These are phyloP conservation scores for Phodopus roborovskii DNA, from an alignment of 2,113 vertebrate species.

Conservation along the genomic window DNA sequence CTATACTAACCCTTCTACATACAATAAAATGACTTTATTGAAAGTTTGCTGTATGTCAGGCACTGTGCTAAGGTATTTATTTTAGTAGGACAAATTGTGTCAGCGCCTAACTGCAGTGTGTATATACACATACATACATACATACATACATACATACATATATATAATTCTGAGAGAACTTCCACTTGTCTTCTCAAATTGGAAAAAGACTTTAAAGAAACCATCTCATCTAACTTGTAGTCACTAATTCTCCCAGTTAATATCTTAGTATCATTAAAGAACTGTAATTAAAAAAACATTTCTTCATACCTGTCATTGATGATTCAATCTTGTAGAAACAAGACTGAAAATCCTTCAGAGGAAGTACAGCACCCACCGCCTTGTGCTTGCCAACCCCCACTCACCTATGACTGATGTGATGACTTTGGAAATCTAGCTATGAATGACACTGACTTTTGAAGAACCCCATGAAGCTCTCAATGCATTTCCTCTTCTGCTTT, in stretches of 20 bases:
- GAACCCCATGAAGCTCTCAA: neutral
- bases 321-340: neutral
- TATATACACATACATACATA: too few species aligned
- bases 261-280: neutral
- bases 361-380: neutral
- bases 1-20: neutral
- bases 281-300: neutral
- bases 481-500: neutral
- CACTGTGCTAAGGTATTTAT: neutral
- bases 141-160: too few species aligned
- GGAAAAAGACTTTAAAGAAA: slow-evolving; percentile 20
- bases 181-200: slow-evolving; percentile 36
- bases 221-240: neutral
- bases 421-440: neutral
- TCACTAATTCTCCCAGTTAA: neutral
- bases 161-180: neutral
- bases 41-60: neutral
- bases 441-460: neutral
- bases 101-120: neutral
- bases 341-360: neutral
- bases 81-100: slow-evolving; percentile 14
- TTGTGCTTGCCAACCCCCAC: neutral
- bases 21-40: neutral
- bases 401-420: neutral
- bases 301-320: neutral